Base-by-base conservation (phyloP, 2,797 vertebrate species). In the Acrossocheilus wenchowensis region DNA sequence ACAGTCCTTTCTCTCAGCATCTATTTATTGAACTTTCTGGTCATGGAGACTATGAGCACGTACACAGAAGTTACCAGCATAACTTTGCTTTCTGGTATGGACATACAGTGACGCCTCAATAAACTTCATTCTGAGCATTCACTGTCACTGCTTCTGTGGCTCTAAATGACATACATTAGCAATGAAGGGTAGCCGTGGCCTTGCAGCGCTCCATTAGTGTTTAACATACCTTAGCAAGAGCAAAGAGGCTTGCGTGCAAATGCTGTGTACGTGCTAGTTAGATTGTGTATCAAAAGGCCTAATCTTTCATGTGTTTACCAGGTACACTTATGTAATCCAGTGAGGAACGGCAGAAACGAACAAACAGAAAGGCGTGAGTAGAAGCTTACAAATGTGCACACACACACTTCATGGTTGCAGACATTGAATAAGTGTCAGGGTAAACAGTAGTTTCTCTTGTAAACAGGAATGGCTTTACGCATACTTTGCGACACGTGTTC, bases 261-360 rank as follows among this genome's bases (percentile, higher is more conserved):
- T 34, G 39, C 50, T 75, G 62, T 34, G 26, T 77, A 64, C 74
- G 39, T 75, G 73, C 57, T 62, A 62, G 69, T 81, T 34, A 72
- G 43, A 11, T 41, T 54, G 85, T 79, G 48, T 72, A 83, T 85
- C 84, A 89, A 86, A 85, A 80, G 80, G 45, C 83, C 57, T 81
- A 89, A 64, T 75, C 83, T 83, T 36, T 21, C 15, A 75, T 73
- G 54, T 86, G 83, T 88, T 89, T 89, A 87, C 83, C 81, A 82
- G 64, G 85, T 81, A 86, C 48, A 15, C 89, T 88, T 90, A 88
- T 62, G 88, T 88, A 91, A 94, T 91, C 84, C 64, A 41, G 60
- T 85, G 72, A 89, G 82, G 82, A 90, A 90, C 86, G 73, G 68
- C 60, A 89, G 86, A 88, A 93, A 92, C 88, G 86, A 87, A 89